These are phyloP conservation scores for Macroramphosus scolopax DNA, from an alignment of 2,797 vertebrate species.

Conservation along the genomic window DNA sequence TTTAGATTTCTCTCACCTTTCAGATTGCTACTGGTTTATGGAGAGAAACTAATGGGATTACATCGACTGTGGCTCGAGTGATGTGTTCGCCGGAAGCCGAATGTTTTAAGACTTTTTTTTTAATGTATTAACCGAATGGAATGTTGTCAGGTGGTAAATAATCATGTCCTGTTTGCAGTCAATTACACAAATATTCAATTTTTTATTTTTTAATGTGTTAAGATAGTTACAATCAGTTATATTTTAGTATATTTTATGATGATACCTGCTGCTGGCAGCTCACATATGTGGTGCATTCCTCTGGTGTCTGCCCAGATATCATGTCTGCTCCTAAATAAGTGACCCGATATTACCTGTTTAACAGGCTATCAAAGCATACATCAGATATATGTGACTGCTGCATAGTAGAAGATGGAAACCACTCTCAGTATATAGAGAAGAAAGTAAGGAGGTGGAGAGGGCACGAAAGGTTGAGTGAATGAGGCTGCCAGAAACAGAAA, in stretches of 20 bases:
- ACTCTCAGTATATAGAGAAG: constrained; percentile 5
- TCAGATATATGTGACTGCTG: not conserved
- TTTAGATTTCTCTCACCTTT: constrained; percentile 68
- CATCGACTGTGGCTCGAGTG: constrained; percentile 29
- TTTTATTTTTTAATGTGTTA: too few relatives aligned
- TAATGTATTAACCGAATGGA: constrained; percentile 28
- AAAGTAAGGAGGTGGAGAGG: not conserved
- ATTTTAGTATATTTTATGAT: not conserved
- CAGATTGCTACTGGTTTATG: constrained; percentile 71
- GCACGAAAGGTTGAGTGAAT: not conserved
- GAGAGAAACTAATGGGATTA: constrained; percentile 68
- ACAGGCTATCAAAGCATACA: constrained; percentile 21
- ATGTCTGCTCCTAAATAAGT: not conserved
- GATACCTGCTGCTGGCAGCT: too few relatives aligned
- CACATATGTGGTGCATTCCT: too few relatives aligned
- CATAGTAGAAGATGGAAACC: constrained; percentile 27
- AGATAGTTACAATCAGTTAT: too few relatives aligned
- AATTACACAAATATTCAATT: not conserved
- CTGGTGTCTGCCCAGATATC: too few relatives aligned
- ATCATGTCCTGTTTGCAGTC: not conserved
- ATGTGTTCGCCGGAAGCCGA: constrained; percentile 40
- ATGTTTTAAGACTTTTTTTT: constrained; percentile 30
- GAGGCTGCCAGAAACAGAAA: constrained; percentile 7
- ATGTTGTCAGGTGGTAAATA: constrained; percentile 4
- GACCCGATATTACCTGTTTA: constrained; percentile 12